Evolutionary conservation across 2,888 invertebrate genomes (phyloP).

Genomic region (Onchidella celtica): DNA sequence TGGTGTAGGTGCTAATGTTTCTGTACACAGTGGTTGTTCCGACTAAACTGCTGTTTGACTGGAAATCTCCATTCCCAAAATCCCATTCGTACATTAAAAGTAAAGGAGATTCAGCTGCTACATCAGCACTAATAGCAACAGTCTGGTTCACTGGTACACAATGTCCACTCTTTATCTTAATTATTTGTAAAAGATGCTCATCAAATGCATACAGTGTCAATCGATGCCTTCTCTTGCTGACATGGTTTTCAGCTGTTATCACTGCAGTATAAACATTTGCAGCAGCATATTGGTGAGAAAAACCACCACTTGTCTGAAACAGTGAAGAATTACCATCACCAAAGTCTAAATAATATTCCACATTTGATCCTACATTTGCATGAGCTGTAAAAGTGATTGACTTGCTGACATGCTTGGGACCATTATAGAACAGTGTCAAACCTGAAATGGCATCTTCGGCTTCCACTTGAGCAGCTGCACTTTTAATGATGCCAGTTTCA

Average conservation of each 20-base stretch:
- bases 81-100: constrained; percentile 41
- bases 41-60: constrained; percentile 12
- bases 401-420: constrained; percentile 53
- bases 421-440: constrained; percentile 56
- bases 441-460: constrained; percentile 58
- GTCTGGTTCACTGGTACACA: constrained; percentile 9
- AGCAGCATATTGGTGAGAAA: constrained; percentile 53
- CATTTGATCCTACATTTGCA: constrained; percentile 53
- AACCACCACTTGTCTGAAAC: not conserved
- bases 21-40: constrained; percentile 39
- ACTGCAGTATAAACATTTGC: constrained; percentile 56
- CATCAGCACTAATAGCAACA: constrained; percentile 34
- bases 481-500: not conserved
- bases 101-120: constrained; percentile 41
- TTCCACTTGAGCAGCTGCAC: constrained; percentile 48
- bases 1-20: constrained; percentile 47
- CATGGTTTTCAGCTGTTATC: constrained; percentile 61
- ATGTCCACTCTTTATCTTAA: constrained; percentile 4
- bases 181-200: constrained; percentile 44
- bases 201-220: constrained; percentile 49
- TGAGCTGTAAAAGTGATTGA: constrained; percentile 54
- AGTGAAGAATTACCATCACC: constrained; percentile 50
- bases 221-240: constrained; percentile 51
- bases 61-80: constrained; percentile 52
- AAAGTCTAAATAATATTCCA: constrained; percentile 57